phyloP scores from a whole-genome alignment of 2,113 vertebrate genomes.

The Xiphorhynchus elegans region DNA sequence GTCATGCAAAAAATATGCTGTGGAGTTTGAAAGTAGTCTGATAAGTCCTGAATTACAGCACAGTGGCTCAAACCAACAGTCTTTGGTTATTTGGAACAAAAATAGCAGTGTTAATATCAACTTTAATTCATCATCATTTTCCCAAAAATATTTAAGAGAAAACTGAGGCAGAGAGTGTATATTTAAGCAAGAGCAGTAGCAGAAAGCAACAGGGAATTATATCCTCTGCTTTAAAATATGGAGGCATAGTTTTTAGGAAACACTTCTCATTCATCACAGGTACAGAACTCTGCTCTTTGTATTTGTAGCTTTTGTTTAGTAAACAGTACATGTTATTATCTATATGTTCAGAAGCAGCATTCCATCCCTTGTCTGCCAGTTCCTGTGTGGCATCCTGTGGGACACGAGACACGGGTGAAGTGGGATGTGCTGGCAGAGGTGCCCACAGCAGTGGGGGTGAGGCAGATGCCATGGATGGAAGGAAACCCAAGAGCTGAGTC shows the following conservation, averaged over 20 bases:
- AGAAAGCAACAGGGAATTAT: background rate
- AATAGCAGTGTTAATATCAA: background rate
- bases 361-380: background rate
- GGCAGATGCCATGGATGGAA: rapidly evolving
- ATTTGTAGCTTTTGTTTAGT: background rate
- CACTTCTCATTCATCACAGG: background rate
- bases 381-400: background rate
- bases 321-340: background rate
- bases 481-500: background rate
- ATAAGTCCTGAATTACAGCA: background rate
- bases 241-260: background rate
- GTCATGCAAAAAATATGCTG: background rate
- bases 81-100: background rate
- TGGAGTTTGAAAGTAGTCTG: background rate
- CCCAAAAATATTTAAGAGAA: background rate
- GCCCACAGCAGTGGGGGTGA: background rate
- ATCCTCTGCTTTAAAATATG: background rate
- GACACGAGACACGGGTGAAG: rapidly evolving
- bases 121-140: background rate
- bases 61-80: background rate
- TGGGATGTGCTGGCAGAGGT: background rate
- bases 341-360: background rate
- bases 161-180: background rate
- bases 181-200: background rate
- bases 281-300: background rate